Conservation (phyloP, 2,113 vertebrate species). For the Oxyura jamaicensis region DNA sequence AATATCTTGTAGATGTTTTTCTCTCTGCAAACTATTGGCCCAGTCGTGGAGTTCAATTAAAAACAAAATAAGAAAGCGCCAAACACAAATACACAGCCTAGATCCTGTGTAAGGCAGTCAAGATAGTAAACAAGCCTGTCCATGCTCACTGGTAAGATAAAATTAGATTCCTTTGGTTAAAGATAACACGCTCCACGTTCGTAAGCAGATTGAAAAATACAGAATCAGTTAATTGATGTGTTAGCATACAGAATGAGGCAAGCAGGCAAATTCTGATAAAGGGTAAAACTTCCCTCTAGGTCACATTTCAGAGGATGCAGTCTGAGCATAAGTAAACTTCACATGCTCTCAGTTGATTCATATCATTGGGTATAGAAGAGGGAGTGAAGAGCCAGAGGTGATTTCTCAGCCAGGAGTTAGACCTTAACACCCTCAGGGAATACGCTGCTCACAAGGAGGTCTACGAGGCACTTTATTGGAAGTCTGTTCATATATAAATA, state of each 20-base stretch:
- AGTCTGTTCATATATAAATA: neutral
- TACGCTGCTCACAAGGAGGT: neutral
- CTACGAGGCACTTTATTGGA: neutral
- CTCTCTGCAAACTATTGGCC: neutral
- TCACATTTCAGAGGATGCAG: neutral
- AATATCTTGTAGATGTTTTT: neutral
- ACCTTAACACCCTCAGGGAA: neutral
- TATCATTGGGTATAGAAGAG: neutral
- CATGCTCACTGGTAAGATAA: neutral
- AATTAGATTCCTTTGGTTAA: neutral
- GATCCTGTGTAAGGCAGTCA: neutral
- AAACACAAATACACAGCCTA: neutral
- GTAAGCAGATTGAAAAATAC: neutral
- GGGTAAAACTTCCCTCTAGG: neutral
- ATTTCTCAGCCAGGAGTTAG: neutral
- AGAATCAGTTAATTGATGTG: neutral
- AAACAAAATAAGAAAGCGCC: neutral
- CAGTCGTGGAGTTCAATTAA: neutral
- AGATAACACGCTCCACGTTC: neutral
- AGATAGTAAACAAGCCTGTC: neutral
- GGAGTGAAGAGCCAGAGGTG: neutral
- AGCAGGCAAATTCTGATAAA: neutral
- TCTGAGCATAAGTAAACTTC: neutral
- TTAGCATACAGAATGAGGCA: neutral
- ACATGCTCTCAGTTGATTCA: neutral